Base-by-base conservation (phyloP, 2,888 invertebrate species). In the Drosophila siamana region DNA sequence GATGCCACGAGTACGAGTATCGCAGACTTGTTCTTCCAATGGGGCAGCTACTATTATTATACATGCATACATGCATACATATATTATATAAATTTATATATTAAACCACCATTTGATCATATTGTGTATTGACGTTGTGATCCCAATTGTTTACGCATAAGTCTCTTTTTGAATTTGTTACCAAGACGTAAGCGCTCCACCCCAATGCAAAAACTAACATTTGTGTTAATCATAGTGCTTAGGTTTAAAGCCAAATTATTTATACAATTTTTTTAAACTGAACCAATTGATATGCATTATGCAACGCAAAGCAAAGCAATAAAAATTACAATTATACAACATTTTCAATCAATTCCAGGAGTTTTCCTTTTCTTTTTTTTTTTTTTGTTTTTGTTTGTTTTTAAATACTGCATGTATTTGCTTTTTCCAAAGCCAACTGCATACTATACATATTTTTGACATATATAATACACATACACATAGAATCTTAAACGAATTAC, bases 201-300 rank as follows among this genome's bases (percentile, higher is more conserved):
- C 72, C 68, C 36, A 47, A 77, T 56, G 41, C 62, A 68, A 64
- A 38, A 63, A 61, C 60, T 47, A 51, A 78, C 46, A 30, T 54
- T 74, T 77, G 64, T 82, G 76, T 82, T 85, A 79, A 79, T 68
- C 50, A 60, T 75, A 80, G 74, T 66, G 78, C 78, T 69, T 80
- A 80, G 82, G 64, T 81, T 80, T 81, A 81, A 86, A 86, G 82
- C 86, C 77, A 86, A 86, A 82, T 75, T 82, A 82, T 82, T 82
- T 82, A 86, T 82, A 86, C 24, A 56, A 50, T 38, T 78, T 72
- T 75, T 56, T 65, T 46, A 56, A 47, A 47, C 46, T 54, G 33
- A 66, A 74, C 85, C 74, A 84, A 78, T 84, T 74, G 80, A 80
- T 70, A 82, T 79, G 63, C 61, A 47, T 64, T 55, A 60, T 55